Base-by-base conservation (phyloP, 2,113 vertebrate genomes). In the Machaerirhynchus nigripectus region DNA sequence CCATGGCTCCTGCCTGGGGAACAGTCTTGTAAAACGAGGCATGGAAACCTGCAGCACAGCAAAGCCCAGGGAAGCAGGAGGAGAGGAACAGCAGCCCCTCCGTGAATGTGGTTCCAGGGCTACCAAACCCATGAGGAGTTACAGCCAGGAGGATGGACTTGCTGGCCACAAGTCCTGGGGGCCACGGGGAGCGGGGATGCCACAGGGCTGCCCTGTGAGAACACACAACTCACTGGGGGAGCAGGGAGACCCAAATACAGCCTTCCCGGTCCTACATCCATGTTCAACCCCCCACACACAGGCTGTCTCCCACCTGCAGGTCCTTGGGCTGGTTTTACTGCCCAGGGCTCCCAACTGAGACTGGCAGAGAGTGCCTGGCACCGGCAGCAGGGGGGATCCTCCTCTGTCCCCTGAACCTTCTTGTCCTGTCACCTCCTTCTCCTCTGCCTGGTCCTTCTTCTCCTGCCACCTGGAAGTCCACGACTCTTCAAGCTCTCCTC, bases 181-280 rank as follows among this genome's bases (percentile, higher is more conserved):
- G 35, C 4, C 10, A 1, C 0, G 7, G 60, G 35, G 46, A 79
- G 15, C 0, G 0, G 16, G 19, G n/a, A 15, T 40, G 31, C 5
- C 28, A 1, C 1, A 7, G 35, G 40, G 47, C 33, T 65, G 33
- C 15, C n/a, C 23, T 31, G 57, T 24, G 39, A n/a, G 49, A 44
- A 3, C 7, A 0, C 50, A 8, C 0, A 1, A 55, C 64, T 60
- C 5, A 0, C 22, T 37, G 52, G 2, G 8, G 7, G 24, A n/a
- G 47, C 30, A 77, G 47, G 8, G 10, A 57, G 24, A 26, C 39
- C 22, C 44, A 83, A 18, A 55, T 2, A 3, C 1, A 5, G 44
- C 50, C 39, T 63, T 61, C 50, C 30, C 0, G 0, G 3, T 22
- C 37, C 59, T 46, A 7, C 6, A 49, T 11, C 44, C 35, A 2